Percentiles rank a stretch among this genome's conserved stretches.
Conservation (phyloP, 1,140 invertebrate species). For the Zophobas atratus region DNA sequence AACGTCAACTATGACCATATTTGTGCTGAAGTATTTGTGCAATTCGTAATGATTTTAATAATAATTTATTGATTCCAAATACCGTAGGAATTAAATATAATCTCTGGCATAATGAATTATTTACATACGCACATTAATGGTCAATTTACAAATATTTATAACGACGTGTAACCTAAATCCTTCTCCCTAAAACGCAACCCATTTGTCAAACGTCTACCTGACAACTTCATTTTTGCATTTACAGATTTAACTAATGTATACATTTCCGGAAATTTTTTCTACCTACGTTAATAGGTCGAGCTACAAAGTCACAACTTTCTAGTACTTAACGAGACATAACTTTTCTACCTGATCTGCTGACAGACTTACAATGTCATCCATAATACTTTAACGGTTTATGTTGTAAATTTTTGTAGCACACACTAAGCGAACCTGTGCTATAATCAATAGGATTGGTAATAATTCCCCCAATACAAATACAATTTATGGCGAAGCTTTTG, state of each 20-base stretch:
- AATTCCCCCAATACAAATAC: background rate
- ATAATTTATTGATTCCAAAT: conserved; percentile 41
- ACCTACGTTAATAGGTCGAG: conserved; percentile 20
- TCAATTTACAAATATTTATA: conserved; percentile 26
- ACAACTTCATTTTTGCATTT: conserved; percentile 15
- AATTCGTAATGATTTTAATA: conserved; percentile 33
- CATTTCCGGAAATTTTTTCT: conserved; percentile 23
- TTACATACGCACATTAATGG: conserved; percentile 35
- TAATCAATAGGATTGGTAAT: background rate
- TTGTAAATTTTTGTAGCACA: conserved; percentile 10
- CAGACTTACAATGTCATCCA: background rate
- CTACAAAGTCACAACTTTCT: conserved; percentile 20
- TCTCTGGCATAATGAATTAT: conserved; percentile 29
- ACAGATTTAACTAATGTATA: conserved; percentile 3
- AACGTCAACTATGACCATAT: background rate
- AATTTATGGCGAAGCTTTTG: too few species aligned
- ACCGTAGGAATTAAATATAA: conserved; percentile 37
- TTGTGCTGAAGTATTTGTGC: conserved; percentile 5
- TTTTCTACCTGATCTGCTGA: conserved; percentile 20
- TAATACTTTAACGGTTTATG: conserved; percentile 14
- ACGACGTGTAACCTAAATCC: background rate
- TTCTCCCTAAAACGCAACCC: background rate
- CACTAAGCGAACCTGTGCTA: background rate
- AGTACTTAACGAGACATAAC: conserved; percentile 3
- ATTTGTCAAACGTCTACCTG: too few species aligned